Conservation (phyloP, 2,888 invertebrate genomes). For the Cerastis leucographa region DNA sequence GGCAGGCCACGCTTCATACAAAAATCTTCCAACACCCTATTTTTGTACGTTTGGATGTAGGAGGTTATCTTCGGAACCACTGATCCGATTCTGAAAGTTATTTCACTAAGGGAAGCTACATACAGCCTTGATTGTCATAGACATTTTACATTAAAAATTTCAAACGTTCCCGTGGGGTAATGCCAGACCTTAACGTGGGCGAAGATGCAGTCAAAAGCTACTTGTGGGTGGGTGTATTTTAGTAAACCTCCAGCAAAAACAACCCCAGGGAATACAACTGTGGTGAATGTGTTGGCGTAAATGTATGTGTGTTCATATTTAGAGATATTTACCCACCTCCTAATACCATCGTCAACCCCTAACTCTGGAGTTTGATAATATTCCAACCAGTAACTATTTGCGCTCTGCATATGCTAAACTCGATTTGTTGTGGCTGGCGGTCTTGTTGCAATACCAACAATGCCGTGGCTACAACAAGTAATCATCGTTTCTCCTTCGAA, state of each 20-base stretch:
- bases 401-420: slow-evolving; percentile 24
- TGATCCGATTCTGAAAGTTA: background rate
- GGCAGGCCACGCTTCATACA: background rate
- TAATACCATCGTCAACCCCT: slow-evolving; percentile 3
- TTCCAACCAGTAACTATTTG: slow-evolving; percentile 14
- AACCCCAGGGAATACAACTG: slow-evolving; percentile 5
- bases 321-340: background rate
- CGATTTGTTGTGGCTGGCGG: slow-evolving; percentile 5
- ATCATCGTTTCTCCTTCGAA: slow-evolving; percentile 13
- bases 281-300: background rate
- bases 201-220: background rate
- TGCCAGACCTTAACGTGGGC: background rate
- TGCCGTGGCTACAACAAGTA: background rate
- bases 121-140: background rate
- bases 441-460: slow-evolving; percentile 18
- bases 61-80: background rate
- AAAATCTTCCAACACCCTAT: background rate
- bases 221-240: slow-evolving; percentile 13
- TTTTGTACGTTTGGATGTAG: background rate
- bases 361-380: slow-evolving; percentile 7
- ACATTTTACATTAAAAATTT: background rate
- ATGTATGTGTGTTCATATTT: background rate
- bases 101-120: background rate
- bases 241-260: background rate
- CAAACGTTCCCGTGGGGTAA: background rate